Base-by-base conservation (phyloP, 2,113 vertebrate genomes). In the Jacana jacana region DNA sequence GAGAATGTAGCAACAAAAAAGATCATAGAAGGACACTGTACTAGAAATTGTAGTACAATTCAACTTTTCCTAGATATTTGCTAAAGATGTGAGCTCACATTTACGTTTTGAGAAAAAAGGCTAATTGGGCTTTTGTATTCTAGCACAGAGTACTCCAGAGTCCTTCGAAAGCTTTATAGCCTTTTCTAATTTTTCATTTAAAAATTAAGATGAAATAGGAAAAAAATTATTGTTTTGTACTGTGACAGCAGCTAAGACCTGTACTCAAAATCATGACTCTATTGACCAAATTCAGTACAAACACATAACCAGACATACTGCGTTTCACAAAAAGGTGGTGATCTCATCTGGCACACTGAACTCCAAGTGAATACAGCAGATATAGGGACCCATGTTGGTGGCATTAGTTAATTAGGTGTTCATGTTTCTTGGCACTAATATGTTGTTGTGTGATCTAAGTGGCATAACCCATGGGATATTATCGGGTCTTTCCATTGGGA, bases 381-480 rank as follows among this genome's bases (percentile, higher is more conserved):
- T 24, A 5, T 40, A 70, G 46, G 37, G 18, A 42, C 30, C 28
- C 20, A 35, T 73, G 42, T 20, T 54, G 10, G 7, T 44, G 39
- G 65, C 15, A 35, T 9, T 70, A 51, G 35, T 79, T 31, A 79
- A 52, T 40, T 31, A 77, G 28, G 1, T 54, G 24, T 31, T 63
- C 13, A 6, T 81, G 31, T 7, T 20, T 82, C 46, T 78, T 82
- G 58, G 18, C 10, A 49, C 5, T 73, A 70, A 37, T 31, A 37
- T 33, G 7, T 20, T 51, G 6, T 25, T 7, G 0, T 22, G 35
- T 54, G 22, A 51, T 65, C 20, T 68, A 76, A 40, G 20, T 23
- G n/a, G 25, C 37, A 75, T 82, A 51, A 7, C 0, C 0, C 15
- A 7, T 39, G 6, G 18, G n/a, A n/a, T 80, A 9, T 16, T 72